phyloP scores from a whole-genome alignment of 2,113 vertebrate genomes.

The Empidonax alnorum region DNA sequence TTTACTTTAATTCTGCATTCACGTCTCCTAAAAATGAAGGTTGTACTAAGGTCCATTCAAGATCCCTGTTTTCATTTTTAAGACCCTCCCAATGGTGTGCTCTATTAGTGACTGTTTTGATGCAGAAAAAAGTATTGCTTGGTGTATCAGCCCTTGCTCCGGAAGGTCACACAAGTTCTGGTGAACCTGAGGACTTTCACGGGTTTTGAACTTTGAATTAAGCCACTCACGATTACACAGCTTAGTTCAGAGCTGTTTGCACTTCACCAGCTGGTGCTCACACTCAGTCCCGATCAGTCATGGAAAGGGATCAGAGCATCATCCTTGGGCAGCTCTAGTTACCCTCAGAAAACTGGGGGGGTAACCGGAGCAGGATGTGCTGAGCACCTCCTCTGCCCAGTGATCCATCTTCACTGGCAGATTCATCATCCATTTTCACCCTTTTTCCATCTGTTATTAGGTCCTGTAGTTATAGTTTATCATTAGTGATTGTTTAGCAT shows the following conservation, averaged over 20 bases:
- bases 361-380: background rate
- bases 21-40: background rate
- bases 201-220: background rate
- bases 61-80: background rate
- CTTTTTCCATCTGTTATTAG: background rate
- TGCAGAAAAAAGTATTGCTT: background rate
- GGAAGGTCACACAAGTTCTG: background rate
- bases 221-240: background rate
- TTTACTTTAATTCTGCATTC: background rate
- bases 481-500: background rate
- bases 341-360: background rate
- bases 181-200: background rate
- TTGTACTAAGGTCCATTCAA: background rate
- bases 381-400: background rate
- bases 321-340: background rate
- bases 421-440: background rate
- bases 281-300: background rate
- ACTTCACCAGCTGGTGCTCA: background rate
- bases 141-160: background rate
- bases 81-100: background rate
- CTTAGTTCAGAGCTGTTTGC: background rate
- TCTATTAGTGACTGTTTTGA: background rate
- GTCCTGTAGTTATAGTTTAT: background rate
- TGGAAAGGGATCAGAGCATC: background rate
- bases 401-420: background rate